A percentile compares a stretch with the other conserved stretches of the same genome.
phyloP scores from a whole-genome alignment of 1,140 invertebrate species.

The Heliconius eleuchia region DNA sequence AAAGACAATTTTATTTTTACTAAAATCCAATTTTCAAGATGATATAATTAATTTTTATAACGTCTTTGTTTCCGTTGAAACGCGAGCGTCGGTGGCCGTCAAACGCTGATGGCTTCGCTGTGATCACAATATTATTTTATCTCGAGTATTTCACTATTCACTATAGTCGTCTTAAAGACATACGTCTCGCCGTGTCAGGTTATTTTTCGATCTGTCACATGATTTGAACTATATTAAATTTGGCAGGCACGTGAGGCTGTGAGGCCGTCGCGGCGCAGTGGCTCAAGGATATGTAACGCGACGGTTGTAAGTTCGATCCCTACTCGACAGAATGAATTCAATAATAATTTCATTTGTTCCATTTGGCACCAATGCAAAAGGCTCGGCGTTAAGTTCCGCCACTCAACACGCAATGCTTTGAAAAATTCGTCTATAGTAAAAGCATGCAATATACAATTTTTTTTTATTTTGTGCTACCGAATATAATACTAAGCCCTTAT shows the following conservation, averaged over 20 bases:
- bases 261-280: too few species aligned
- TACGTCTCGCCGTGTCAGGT: slow-evolving; percentile 33
- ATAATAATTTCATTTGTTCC: too few species aligned
- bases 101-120: neutral
- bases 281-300: too few species aligned
- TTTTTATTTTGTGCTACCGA: too few species aligned
- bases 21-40: neutral
- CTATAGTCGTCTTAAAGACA: slow-evolving; percentile 21
- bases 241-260: slow-evolving; percentile 40
- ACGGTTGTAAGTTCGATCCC: too few species aligned
- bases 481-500: too few species aligned
- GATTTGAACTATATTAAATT: slow-evolving; percentile 61
- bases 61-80: slow-evolving; percentile 4
- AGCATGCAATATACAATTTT: too few species aligned
- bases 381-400: too few species aligned
- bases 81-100: neutral
- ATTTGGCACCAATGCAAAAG: too few species aligned
- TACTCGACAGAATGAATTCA: too few species aligned
- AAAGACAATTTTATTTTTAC: neutral
- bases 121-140: slow-evolving; percentile 32
- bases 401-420: too few species aligned
- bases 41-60: neutral
- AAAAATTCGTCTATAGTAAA: too few species aligned
- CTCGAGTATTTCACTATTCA: slow-evolving; percentile 12
- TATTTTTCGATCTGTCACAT: slow-evolving; percentile 65